Base-by-base conservation (phyloP, 2,888 invertebrate species). In the Lutraria lutraria region DNA sequence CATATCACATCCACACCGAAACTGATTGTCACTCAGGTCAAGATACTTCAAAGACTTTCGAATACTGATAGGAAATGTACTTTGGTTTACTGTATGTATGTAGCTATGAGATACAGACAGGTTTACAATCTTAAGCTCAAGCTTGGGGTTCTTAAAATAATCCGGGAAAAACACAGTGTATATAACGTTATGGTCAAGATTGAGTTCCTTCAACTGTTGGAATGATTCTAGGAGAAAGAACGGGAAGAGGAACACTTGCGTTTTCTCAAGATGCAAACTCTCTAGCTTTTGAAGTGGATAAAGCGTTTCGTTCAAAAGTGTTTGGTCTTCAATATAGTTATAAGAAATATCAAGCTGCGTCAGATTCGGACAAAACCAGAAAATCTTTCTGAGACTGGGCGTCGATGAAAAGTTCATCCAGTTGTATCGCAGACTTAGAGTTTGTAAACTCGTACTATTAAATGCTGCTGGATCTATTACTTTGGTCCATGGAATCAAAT, bases 1-100 rank as follows among this genome's bases (percentile, higher is more conserved):
- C 21, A 89, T 60, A 16, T 85, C 68, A 80, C 93, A 91, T 1
- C 81, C 83, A 79, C 92, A 93, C 12, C 81, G 83, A 21, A 90
- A 90, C 13, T 89, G 87, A 63, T 93, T 93, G 19, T 86, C 81
- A 12, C 83, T 68, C 13, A 89, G n/a, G 56, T 83, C 54, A 19
- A 89, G 19, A 15, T 25, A 60, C 43, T 80, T 52, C 16, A 89
- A 43, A 8, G 81, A 76, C 16, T 81, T 63, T 25, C 34, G 21
- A n/a, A 84, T 60, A 25, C 83, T 83, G 4, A 13, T 0, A 10
- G 86, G 81, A 72, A 88, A 84, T 6, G 84, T 54, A 3, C 16
- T 31, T 19, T 29, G n/a, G 25, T 84, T 72, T 12, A 88, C 85
- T 6, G n/a, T 60, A n/a, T 85, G 84, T 31, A 88, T 81, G 43